A percentile compares a stretch with the other conserved stretches of the same genome.
phyloP scores from a whole-genome alignment of 2,113 vertebrate species.

The Cynopterus brachyotis region DNA sequence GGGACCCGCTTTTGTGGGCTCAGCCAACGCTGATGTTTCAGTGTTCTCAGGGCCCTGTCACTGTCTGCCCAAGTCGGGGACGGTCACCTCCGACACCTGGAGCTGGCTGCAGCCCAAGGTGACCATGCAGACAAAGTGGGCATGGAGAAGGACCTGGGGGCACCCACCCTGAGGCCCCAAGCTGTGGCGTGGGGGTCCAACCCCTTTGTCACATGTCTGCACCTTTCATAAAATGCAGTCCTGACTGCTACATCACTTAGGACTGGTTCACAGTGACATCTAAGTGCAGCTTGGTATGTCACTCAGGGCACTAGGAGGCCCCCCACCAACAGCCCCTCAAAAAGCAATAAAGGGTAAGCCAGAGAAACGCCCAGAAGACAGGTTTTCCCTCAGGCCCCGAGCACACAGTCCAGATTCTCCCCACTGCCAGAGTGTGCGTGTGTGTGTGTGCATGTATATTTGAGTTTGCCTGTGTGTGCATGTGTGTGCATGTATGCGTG shows the following conservation, averaged over 20 bases:
- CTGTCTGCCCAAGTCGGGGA: not conserved
- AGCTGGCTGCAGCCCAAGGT: not conserved
- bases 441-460: not conserved
- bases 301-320: not conserved
- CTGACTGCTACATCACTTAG: not conserved
- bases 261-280: not conserved
- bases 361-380: not conserved
- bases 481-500: not conserved
- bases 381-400: not conserved
- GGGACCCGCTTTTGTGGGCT: not conserved
- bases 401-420: not conserved
- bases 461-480: too few relatives aligned
- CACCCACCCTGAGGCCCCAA: not conserved
- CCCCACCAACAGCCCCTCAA: not conserved
- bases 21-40: not conserved
- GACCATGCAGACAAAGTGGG: not conserved
- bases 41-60: not conserved
- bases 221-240: not conserved
- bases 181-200: not conserved
- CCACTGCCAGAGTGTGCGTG: not conserved
- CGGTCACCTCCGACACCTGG: too few relatives aligned
- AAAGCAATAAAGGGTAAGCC: not conserved
- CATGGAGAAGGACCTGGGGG: accelerated
- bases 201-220: not conserved
- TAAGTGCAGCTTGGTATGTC: not conserved